Evolutionary conservation across 2,888 invertebrate species (phyloP), one percentile per base, ranked within the genome.

Genomic region (Cataglyphis cursor): DNA sequence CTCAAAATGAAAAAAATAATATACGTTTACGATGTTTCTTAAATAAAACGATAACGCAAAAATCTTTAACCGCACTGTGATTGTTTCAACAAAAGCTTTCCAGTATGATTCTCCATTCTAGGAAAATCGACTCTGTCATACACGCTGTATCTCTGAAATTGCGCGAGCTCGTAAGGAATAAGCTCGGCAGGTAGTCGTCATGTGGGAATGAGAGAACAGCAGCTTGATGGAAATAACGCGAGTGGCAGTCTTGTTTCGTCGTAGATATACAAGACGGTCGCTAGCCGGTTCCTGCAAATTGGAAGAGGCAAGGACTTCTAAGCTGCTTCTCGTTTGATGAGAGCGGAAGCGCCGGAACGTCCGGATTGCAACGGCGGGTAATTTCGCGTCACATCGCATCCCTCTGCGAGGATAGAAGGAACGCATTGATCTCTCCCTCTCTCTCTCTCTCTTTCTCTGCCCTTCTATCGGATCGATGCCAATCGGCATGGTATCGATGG

Each of bases 401-500:
- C 54, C 31, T 59, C 51, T 81, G 28, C 44, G n/a, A 35, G 41
- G 3, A 38, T 54, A 41, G 24, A 35, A 57, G 57, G 38, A 41
- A 35, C 59, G 62, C 21, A 24, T 8, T 24, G 15, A 44, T 64
- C 54, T 28, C 72, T 82, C 80, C 21, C 64, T 38, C 21, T 15
- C 41, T 70, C 21, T 31, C 31, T 15, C 5, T 12, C 51, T 38
- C 54, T 24, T 12, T 61, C 15, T 44, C n/a, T 44, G 1, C 10
- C 59, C 41, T 76, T 85, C 54, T 80, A 85, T 86, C 82, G 85
- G 86, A 90, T 90, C 90, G 88, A 88, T 89, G 81, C 87, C 90
- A 87, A 90, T 90, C 87, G 89, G 68, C 75, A 72, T 68, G 72
- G 87, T 87, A 90, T 89, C 90, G 90, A 89, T 88, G 86, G 86